Evolutionary conservation across 1,140 invertebrate species (phyloP), one percentile per base, ranked within the genome.

Genomic region (Conopomorpha cramerella): DNA sequence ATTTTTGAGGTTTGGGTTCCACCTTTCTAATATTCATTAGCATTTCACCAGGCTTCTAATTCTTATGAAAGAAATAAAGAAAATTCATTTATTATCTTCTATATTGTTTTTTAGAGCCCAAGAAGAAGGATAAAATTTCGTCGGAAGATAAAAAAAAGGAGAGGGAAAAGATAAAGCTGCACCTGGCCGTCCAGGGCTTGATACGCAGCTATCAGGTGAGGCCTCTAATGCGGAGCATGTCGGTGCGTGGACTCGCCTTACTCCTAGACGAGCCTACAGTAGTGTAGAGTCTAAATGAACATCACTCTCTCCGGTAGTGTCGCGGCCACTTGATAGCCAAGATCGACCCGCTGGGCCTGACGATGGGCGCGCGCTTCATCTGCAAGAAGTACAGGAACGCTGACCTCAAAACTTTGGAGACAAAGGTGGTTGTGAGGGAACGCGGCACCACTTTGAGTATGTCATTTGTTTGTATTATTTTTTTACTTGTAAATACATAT

Each of bases 321-420:
- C 84, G 90, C 36, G 92, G 91, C 16, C 91, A 94, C 61, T 82
- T 91, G 39, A 82, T 91, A 39, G 89, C 91, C 23, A 83, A 89
- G 45, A 77, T 88, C 30, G 92, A 94, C 71, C 91, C 91, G 8
- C 62, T 94, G 26, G 83, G 77, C 0, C 51, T 82, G 17, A 56
- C 67, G n/a, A 50, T 79, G 29, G 57, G 61, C 0, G 77, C 73
- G 3, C 51, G 56, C 0, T 50, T 48, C 15, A 46, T 76, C n/a
- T 31, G 70, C 1, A 56, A 62, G 14, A 51, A 41, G 0, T 68
- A 70, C 34, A 34, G 58, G 0, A 35, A 49, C 8, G 48, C 71
- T 23, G 19, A 23, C 19, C 10, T 4, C 19, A 4, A 4, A 4
- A 6, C 4, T 0, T 52, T 65, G 0, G 64, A 76, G 3, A 50